A percentile compares a stretch with the other conserved stretches of the same genome.
phyloP scores from a whole-genome alignment of 2,888 invertebrate genomes.

The Yponomeuta sedellus region DNA sequence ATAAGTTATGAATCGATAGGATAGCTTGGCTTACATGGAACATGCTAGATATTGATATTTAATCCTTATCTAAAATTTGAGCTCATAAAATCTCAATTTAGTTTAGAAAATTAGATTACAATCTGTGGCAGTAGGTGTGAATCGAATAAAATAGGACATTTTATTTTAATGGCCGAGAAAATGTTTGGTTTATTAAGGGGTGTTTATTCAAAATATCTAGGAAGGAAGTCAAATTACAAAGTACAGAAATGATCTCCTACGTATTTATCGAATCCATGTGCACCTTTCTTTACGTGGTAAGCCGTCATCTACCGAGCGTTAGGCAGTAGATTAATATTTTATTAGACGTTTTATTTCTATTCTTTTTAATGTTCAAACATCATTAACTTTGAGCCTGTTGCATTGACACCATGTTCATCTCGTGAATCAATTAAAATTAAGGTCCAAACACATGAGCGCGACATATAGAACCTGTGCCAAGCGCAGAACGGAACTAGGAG shows the following conservation, averaged over 20 bases:
- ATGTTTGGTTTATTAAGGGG: too few species aligned
- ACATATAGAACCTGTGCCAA: background rate
- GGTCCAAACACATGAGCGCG: background rate
- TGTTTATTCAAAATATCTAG: background rate
- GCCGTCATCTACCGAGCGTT: conserved; percentile 38
- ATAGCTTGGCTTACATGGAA: conserved; percentile 42
- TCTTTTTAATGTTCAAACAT: conserved; percentile 67
- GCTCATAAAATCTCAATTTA: too few species aligned
- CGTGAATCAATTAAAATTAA: conserved; percentile 8
- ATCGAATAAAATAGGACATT: too few species aligned
- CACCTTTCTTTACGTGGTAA: background rate
- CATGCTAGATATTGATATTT: conserved; percentile 9
- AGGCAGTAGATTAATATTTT: conserved; percentile 62
- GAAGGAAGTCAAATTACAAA: conserved; percentile 7
- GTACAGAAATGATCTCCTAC: background rate
- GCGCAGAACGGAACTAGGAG: too few species aligned
- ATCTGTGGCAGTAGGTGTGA: too few species aligned
- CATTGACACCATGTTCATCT: conserved; percentile 15
- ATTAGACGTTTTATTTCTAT: conserved; percentile 61
- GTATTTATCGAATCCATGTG: background rate
- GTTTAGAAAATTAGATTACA: too few species aligned
- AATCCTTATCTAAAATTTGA: too few species aligned
- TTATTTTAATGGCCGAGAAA: too few species aligned
- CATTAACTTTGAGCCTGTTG: conserved; percentile 53
- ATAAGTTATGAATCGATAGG: conserved; percentile 48